Percentiles rank a stretch among this genome's conserved stretches.
phyloP scores from a whole-genome alignment of 2,888 invertebrate genomes.

The Drosophila subquinaria region DNA sequence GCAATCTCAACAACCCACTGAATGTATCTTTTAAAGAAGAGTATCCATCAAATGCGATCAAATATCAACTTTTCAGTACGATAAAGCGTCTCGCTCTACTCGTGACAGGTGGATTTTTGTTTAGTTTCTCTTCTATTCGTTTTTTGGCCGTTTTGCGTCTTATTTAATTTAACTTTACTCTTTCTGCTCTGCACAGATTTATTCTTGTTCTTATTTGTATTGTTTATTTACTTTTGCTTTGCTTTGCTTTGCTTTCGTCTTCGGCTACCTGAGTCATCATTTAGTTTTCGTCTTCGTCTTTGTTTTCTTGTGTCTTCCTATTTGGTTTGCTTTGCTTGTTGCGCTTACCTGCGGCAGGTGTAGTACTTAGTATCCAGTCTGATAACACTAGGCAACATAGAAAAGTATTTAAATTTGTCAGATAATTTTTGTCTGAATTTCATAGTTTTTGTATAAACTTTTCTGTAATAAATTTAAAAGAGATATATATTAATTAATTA shows the following conservation, averaged over 20 bases:
- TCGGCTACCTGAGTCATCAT: constrained; percentile 37
- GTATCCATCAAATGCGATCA: constrained; percentile 35
- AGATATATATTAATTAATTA: neutral
- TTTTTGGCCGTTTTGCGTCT: constrained; percentile 24
- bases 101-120: constrained; percentile 65
- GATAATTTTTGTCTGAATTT: neutral
- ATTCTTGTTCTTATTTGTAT: constrained; percentile 17
- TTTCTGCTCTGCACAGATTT: constrained; percentile 12
- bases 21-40: constrained; percentile 4
- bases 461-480: neutral
- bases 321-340: constrained; percentile 20
- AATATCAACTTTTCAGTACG: constrained; percentile 24
- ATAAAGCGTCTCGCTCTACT: constrained; percentile 2
- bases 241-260: constrained; percentile 31
- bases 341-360: constrained; percentile 70
- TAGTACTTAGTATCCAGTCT: constrained; percentile 27
- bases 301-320: constrained; percentile 7
- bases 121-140: constrained; percentile 34
- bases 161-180: constrained; percentile 32
- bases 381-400: constrained; percentile 18
- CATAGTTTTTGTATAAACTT: neutral
- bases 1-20: neutral
- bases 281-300: neutral
- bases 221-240: constrained; percentile 15
- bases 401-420: neutral